A percentile compares a stretch with the other conserved stretches of the same genome.
phyloP scores from a whole-genome alignment of 2,113 vertebrate genomes.

The Eptatretus burgeri region DNA sequence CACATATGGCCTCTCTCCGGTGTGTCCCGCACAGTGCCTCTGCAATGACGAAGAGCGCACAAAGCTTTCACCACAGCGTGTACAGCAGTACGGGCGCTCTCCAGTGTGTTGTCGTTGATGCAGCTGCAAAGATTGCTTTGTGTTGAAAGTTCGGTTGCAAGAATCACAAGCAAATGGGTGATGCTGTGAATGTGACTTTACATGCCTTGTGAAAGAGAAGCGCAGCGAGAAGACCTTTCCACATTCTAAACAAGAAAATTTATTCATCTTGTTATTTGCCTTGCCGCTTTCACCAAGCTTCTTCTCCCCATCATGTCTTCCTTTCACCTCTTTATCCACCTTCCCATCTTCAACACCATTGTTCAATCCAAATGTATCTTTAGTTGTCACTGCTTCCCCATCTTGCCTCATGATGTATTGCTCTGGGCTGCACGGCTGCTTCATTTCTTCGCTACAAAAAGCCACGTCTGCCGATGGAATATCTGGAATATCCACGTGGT shows the following conservation, averaged over 20 bases:
- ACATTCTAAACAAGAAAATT: neutral
- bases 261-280: no score
- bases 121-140: conserved; percentile 3
- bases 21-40: conserved; percentile 69
- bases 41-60: conserved; percentile 65
- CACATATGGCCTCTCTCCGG: conserved; percentile 14
- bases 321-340: no score
- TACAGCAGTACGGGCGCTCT: conserved; percentile 32
- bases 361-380: no score
- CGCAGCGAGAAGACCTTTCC: conserved; percentile 1
- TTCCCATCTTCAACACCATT: no score
- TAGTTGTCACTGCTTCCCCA: no score
- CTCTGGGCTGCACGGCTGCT: no score
- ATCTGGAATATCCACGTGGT: no score
- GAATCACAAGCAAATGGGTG: neutral
- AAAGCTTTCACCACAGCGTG: conserved; percentile 62
- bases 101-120: conserved; percentile 3
- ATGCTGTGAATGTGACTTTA: neutral
- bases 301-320: no score
- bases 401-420: no score
- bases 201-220: conserved; percentile 1
- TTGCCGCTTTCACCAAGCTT: no score
- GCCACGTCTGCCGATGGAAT: no score
- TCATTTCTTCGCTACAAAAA: no score
- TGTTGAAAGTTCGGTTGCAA: neutral